Evolutionary conservation across 2,797 vertebrate species (phyloP), one percentile per base, ranked within the genome.

Genomic region (Crenuchus spilurus): DNA sequence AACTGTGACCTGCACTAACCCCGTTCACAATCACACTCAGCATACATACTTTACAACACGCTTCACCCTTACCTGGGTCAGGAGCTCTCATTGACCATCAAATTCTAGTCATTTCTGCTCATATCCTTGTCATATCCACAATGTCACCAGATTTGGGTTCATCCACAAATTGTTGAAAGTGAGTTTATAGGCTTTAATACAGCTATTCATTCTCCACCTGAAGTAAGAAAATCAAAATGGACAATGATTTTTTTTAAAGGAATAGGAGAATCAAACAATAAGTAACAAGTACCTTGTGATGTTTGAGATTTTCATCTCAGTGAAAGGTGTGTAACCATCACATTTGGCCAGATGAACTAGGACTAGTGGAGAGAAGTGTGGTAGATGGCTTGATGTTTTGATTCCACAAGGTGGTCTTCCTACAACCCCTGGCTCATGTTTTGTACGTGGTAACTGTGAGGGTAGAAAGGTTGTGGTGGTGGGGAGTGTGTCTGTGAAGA

Each of bases 401-500:
- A 35, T 39, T 60, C 18, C n/a, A 6, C 33, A 6, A 20, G n/a
- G 2, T 10, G 14, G 11, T 13, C 2, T 33, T 14, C n/a, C 39
- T 18, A 0, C n/a, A 11, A 28, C 13, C 13, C 6, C 13, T 33
- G n/a, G n/a, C n/a, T 30, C 54, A 20, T 33, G n/a, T 7, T 33
- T 55, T 31, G 8, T 31, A 18, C 33, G 30, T 18, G 16, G 14
- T 57, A 33, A 30, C 28, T 55, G 54, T 57, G 30, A 57, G 13
- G 6, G 28, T 31, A 18, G 30, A 57, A 6, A 26, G 31, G 28
- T 5, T 33, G 11, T 46, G 16, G 30, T 1, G 6, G 1, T 22
- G 58, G 0, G 20, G 20, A 8, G 13, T 20, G n/a, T 41, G 24
- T 76, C 63, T 42, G 0, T 61, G 62, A 71, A 81, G 89, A 90